A percentile compares a stretch with the other conserved stretches of the same genome.
These are phyloP conservation scores for Scelioninae gen. 1 DNA, from an alignment of 2,888 invertebrate genomes.

Conservation along the genomic window DNA sequence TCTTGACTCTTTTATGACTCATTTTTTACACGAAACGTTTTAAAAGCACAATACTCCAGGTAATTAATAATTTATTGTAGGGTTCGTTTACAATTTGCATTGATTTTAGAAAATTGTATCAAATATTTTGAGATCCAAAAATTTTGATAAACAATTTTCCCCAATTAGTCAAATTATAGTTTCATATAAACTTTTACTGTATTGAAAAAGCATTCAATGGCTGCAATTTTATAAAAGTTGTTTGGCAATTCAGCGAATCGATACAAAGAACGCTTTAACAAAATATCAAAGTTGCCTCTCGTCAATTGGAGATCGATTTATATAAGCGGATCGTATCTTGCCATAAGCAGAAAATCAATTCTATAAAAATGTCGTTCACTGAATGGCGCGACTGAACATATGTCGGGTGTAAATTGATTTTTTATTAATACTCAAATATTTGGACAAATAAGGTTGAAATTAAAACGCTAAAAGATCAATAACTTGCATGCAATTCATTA, in stretches of 20 bases:
- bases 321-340: slow-evolving; percentile 35
- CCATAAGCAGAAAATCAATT: slow-evolving; percentile 34
- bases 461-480: background rate
- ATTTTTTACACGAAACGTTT: slow-evolving; percentile 17
- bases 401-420: slow-evolving; percentile 30
- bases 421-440: slow-evolving; percentile 21
- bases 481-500: background rate
- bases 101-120: background rate
- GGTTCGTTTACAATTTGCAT: background rate
- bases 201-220: too few species aligned
- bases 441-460: background rate
- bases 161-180: too few species aligned
- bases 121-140: too few species aligned
- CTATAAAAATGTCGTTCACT: slow-evolving; percentile 18
- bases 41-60: background rate
- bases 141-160: too few species aligned
- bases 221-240: background rate
- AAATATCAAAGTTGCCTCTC: background rate
- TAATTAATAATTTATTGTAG: background rate
- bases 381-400: slow-evolving; percentile 19
- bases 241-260: background rate
- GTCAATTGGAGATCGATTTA: slow-evolving; percentile 20
- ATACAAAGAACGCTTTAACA: background rate
- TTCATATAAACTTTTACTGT: too few species aligned
- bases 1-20: slow-evolving; percentile 14